Percentiles rank a stretch among this genome's conserved stretches.
phyloP scores from a whole-genome alignment of 30 jellyfish, hydroid and myxozoan species.

The Cassiopea xamachana region DNA sequence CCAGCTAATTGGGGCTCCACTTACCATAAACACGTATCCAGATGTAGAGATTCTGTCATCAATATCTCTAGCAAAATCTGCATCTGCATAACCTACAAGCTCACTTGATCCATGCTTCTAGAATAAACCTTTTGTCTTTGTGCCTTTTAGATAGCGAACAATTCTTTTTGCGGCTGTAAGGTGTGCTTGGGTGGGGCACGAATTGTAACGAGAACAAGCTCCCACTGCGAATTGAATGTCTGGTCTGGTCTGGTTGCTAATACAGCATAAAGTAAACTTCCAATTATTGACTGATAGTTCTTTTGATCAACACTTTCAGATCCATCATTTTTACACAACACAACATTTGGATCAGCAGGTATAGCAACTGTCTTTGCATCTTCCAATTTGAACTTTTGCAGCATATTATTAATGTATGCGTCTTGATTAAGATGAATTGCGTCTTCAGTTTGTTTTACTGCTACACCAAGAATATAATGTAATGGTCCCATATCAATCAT shows the following conservation, averaged over 20 bases:
- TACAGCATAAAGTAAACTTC: conserved; percentile 16
- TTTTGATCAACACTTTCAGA: conserved; percentile 5
- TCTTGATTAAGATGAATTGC: conserved; percentile 16
- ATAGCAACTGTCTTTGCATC: conserved; percentile 42
- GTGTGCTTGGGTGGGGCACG: conserved; percentile 12
- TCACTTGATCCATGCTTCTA: conserved; percentile 10
- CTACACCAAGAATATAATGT: conserved; percentile 27
- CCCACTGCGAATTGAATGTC: conserved; percentile 45
- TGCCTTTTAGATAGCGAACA: conserved; percentile 52
- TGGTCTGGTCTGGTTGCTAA: conserved; percentile 48
- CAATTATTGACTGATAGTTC: conserved; percentile 36
- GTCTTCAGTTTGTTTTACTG: conserved; percentile 5
- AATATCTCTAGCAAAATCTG: conserved; percentile 58
- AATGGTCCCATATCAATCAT: conserved; percentile 48
- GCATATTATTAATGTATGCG: conserved; percentile 1
- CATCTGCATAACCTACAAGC: conserved; percentile 10
- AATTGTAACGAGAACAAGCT: background rate
- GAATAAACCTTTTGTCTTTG: background rate
- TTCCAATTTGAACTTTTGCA: conserved; percentile 1
- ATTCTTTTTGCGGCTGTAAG: conserved; percentile 40
- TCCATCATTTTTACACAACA: conserved; percentile 22
- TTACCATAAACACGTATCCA: conserved; percentile 15
- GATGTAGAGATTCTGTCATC: conserved; percentile 32
- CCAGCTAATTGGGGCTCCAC: conserved; percentile 59
- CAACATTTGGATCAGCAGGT: conserved; percentile 23